Base-by-base conservation (phyloP, 2,888 invertebrate species). In the Heliothis peltigera region DNA sequence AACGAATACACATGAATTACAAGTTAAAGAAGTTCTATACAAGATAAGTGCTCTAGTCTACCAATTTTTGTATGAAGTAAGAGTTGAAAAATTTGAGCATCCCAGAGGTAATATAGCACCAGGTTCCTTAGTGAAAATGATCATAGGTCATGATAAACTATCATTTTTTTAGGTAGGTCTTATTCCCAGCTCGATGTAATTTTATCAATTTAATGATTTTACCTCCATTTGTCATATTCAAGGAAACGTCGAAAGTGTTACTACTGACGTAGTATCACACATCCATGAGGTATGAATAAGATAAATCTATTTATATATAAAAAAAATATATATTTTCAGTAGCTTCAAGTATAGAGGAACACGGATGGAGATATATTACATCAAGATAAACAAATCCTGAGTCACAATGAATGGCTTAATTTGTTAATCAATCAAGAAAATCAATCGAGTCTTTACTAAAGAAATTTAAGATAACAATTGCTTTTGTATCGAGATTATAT, bases 401-500 rank as follows among this genome's bases (percentile, higher is more conserved):
- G 39, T 39, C n/a, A 39, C 2, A n/a, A 39, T 39, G 39, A 39
- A 39, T 39, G n/a, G 39, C 15, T 15, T 35, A 35, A 35, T 35
- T 35, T 35, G 35, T 15, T 35, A 35, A 35, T 35, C 32, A 32
- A 32, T 32, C 39, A 39, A 39, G 15, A 15, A 39, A 39, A n/a
- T 15, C 39, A 39, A 39, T 39, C n/a, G n/a, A 5, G n/a, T 39
- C 39, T 15, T n/a, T 39, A 39, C 39, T n/a, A 39, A 39, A 39
- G 39, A 39, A 32, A 39, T 5, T 39, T 39, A 39, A 39, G 39
- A 39, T 39, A 39, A 39, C 15, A n/a, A 39, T n/a, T 39, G 15
- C 15, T n/a, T 39, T 39, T 39, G 39, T 39, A 39, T n/a, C 15
- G 15, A 39, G 39, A 39, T 2, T 39, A 39, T 5, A n/a, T 65